These are phyloP conservation scores for Amblyornis subalaris DNA, from an alignment of 2,113 vertebrate genomes.

Conservation along the genomic window DNA sequence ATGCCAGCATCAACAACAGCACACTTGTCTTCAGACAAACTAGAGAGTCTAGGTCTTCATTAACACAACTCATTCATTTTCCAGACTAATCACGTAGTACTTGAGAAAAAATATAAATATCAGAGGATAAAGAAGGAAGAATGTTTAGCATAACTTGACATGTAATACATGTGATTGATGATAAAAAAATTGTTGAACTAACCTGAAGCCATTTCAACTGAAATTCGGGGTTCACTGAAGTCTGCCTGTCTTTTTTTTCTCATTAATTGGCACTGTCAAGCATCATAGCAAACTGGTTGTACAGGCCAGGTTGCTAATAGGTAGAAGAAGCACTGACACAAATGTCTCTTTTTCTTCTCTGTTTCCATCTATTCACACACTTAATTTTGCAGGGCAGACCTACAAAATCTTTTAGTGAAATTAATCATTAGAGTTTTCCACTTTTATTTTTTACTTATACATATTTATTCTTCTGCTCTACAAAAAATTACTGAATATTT, in stretches of 20 bases:
- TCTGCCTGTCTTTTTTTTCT: neutral
- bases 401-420: neutral
- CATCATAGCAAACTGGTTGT: neutral
- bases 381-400: neutral
- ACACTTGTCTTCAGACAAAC: neutral
- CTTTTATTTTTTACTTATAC: neutral
- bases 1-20: neutral
- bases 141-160: neutral
- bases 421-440: neutral
- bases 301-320: neutral
- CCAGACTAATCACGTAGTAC: neutral
- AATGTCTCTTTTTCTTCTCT: neutral
- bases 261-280: neutral
- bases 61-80: neutral
- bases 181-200: neutral
- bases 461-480: neutral
- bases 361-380: neutral
- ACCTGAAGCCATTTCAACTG: neutral
- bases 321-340: neutral
- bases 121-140: neutral
- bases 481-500: neutral
- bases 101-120: neutral
- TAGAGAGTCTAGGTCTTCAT: neutral
- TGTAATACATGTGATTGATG: neutral
- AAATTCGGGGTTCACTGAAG: neutral